A percentile compares a stretch with the other conserved stretches of the same genome.
These are phyloP conservation scores for Hesperophylax magnus DNA, from an alignment of 1,140 invertebrate genomes.

Conservation along the genomic window DNA sequence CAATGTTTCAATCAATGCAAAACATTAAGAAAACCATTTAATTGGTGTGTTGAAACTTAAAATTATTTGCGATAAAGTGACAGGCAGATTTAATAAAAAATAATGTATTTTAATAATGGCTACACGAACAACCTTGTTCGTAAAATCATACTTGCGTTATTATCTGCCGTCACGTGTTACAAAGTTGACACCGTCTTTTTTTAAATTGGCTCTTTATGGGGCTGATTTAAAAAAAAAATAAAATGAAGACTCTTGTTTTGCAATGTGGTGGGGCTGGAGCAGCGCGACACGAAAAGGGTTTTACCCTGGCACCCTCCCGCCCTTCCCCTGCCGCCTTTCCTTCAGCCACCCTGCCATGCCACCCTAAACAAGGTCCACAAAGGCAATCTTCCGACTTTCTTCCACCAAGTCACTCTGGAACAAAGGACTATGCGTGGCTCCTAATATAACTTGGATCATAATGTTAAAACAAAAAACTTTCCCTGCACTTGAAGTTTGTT, in stretches of 20 bases:
- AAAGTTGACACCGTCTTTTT: no score
- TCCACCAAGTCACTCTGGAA: conserved; percentile 8
- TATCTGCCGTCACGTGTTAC: no score
- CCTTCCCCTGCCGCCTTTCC: not conserved
- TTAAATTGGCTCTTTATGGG: not conserved
- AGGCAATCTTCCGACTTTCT: conserved; percentile 22
- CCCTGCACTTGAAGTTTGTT: not conserved
- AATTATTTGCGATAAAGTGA: no score
- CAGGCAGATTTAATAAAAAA: no score
- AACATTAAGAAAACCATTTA: no score
- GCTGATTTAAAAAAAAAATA: not conserved
- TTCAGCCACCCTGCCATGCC: not conserved
- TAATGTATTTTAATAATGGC: no score
- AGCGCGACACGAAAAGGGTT: conserved; percentile 55
- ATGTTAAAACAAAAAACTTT: not conserved
- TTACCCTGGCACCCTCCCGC: conserved; percentile 36
- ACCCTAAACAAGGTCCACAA: not conserved
- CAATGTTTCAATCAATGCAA: no score
- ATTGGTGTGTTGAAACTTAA: no score
- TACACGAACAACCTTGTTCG: no score
- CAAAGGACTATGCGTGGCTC: not conserved
- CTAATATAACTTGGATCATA: not conserved
- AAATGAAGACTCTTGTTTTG: conserved; percentile 7
- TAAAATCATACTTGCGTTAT: no score
- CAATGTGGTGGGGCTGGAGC: conserved; percentile 24